A percentile compares a stretch with the other conserved stretches of the same genome.
Conservation (phyloP, 2,888 invertebrate genomes). For the Morpho achilles region DNA sequence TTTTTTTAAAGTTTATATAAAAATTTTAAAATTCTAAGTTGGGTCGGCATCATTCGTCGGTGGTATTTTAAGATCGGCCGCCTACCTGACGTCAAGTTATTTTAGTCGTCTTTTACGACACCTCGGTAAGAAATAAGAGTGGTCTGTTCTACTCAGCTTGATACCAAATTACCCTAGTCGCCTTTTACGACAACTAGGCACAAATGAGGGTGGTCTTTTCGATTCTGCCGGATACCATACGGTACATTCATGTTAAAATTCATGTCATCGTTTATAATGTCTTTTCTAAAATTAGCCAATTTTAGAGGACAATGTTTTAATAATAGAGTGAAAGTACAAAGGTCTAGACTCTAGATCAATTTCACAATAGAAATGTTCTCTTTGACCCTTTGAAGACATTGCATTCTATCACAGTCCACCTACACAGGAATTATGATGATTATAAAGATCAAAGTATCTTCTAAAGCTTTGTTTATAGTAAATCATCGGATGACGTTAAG, state of each 20-base stretch:
- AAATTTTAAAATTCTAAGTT: too few species aligned
- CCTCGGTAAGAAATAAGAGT: too few species aligned
- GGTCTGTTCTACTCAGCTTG: too few species aligned
- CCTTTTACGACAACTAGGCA: too few species aligned
- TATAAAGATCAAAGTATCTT: conserved; percentile 22
- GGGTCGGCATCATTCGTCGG: too few species aligned
- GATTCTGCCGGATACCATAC: too few species aligned
- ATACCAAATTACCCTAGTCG: too few species aligned
- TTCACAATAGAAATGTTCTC: conserved; percentile 25
- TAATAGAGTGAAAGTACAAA: conserved; percentile 9
- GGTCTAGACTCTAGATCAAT: conserved; percentile 15
- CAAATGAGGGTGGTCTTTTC: too few species aligned
- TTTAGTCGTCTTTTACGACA: too few species aligned
- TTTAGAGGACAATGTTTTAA: conserved; percentile 2
- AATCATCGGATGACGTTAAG: conserved; percentile 18
- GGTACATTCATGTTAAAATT: background rate
- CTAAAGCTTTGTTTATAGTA: conserved; percentile 18
- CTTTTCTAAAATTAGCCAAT: background rate
- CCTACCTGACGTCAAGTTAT: too few species aligned
- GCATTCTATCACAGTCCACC: conserved; percentile 31
- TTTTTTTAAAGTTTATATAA: too few species aligned
- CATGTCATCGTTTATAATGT: background rate
- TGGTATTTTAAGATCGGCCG: too few species aligned
- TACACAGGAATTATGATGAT: conserved; percentile 23
- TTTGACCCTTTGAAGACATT: conserved; percentile 29